Evolutionary conservation across 1,140 invertebrate species (phyloP).

Genomic region (Babylonia areolata): DNA sequence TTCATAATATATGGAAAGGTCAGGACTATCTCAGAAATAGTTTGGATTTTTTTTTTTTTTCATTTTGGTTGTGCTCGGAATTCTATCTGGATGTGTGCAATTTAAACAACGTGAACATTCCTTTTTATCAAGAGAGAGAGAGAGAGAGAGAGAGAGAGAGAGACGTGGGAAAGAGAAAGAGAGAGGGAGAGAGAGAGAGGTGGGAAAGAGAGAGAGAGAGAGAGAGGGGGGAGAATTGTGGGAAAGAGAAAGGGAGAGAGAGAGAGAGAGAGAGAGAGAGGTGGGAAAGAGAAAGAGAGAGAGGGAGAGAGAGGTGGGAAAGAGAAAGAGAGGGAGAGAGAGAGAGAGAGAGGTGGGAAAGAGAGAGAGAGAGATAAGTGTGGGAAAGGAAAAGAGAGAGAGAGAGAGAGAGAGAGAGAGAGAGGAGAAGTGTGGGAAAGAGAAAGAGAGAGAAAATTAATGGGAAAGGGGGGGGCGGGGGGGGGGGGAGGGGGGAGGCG

Average conservation of each 20-base stretch:
- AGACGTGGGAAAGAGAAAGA: not conserved
- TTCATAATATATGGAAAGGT: no score
- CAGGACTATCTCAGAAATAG: no score
- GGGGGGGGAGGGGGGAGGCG: not conserved
- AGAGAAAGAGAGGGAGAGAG: not conserved
- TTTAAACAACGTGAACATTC: no score
- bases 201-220: not conserved
- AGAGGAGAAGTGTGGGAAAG: not conserved
- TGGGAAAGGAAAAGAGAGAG: not conserved
- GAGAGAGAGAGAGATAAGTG: no score
- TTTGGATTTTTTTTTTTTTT: no score
- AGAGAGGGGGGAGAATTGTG: not conserved
- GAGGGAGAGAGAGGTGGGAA: not conserved
- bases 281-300: not conserved
- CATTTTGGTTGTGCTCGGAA: no score
- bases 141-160: not conserved
- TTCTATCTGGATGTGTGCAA: no score
- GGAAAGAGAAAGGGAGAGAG: not conserved
- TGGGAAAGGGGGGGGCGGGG: no score
- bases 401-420: conserved; percentile 11
- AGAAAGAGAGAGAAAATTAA: not conserved
- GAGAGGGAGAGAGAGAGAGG: not conserved
- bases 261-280: not conserved
- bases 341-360: no score
- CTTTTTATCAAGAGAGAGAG: no score